Evolutionary conservation across 2,113 vertebrate genomes (phyloP).

Genomic region (Silurus meridionalis): DNA sequence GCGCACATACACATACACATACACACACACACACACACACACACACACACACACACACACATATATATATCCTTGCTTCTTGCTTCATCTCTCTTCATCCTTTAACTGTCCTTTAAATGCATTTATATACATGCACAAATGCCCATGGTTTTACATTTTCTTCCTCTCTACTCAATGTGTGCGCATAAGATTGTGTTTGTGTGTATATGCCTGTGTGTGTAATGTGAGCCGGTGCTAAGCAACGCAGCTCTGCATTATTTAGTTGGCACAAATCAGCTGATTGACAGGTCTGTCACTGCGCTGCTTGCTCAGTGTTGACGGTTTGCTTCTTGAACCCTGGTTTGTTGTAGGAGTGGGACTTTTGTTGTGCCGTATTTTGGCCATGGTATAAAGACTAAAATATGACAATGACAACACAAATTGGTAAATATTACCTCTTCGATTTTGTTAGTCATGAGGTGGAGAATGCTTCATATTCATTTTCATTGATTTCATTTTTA

Average conservation of each 20-base stretch:
- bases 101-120: not conserved
- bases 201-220: constrained; percentile 33
- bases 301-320: not conserved
- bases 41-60: not conserved
- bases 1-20: not conserved
- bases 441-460: not conserved
- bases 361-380: too few species aligned
- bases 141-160: not conserved
- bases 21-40: constrained; percentile 12
- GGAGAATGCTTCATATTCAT: not conserved
- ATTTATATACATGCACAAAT: not conserved
- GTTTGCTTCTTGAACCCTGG: not conserved
- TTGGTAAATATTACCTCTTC: not conserved
- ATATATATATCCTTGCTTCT: not conserved
- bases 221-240: not conserved
- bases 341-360: not conserved
- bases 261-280: constrained; percentile 37
- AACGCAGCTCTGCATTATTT: constrained; percentile 34
- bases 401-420: not conserved
- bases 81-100: not conserved
- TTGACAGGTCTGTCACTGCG: constrained; percentile 32
- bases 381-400: not conserved
- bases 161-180: not conserved
- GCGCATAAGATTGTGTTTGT: constrained; percentile 29
- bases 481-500: not conserved